Conservation (phyloP, 2,797 vertebrate genomes). For the Poecilia picta region DNA sequence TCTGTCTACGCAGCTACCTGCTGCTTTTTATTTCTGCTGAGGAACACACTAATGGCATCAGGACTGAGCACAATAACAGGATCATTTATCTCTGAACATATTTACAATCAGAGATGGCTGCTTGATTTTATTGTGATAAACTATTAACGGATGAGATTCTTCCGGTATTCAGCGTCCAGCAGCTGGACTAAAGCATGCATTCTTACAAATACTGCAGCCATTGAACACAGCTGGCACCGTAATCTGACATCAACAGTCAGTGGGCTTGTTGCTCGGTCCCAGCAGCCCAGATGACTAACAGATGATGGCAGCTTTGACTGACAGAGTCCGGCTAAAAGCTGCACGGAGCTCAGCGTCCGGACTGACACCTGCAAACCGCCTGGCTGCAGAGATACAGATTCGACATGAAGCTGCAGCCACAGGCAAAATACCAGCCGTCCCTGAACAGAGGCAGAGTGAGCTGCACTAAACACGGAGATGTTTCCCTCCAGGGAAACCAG, state of each 20-base stretch:
- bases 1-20: constrained; percentile 27
- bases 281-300: background rate
- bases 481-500: constrained; percentile 37
- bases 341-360: constrained; percentile 6
- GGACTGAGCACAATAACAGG: constrained; percentile 7
- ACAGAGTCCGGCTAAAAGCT: constrained; percentile 33
- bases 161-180: background rate
- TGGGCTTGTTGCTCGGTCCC: constrained; percentile 2
- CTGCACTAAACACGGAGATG: constrained; percentile 22
- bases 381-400: constrained; percentile 36
- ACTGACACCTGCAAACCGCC: constrained; percentile 30
- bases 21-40: constrained; percentile 7
- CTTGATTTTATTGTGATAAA: background rate
- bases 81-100: constrained; percentile 36
- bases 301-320: constrained; percentile 7
- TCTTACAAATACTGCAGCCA: background rate
- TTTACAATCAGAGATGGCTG: background rate
- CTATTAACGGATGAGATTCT: background rate
- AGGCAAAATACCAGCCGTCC: constrained; percentile 39
- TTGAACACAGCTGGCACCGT: background rate
- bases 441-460: constrained; percentile 30
- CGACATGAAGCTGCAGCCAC: constrained; percentile 13
- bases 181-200: background rate
- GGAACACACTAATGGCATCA: constrained; percentile 27
- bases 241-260: background rate